Base-by-base conservation (phyloP, 2,113 vertebrate genomes). In the Blennius ocellaris region DNA sequence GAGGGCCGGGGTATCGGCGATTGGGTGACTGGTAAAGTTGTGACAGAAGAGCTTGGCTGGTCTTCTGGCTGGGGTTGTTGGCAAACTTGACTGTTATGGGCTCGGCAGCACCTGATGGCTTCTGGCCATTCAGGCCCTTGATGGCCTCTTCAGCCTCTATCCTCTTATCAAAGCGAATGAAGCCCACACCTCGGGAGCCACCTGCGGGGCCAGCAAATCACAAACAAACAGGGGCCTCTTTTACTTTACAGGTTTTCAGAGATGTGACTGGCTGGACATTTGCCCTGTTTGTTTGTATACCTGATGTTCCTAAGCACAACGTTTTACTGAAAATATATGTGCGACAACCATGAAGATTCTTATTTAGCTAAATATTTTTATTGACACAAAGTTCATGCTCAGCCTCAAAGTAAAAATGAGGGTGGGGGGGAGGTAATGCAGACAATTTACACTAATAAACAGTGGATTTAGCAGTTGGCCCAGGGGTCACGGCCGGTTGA, bases 21-120 rank as follows among this genome's bases (percentile, higher is more conserved):
- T 97, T 99, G 81, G 98, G 98, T 74, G 98, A 99, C 93, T 99
- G 98, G 94, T 99, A 99, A 74, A 99, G 96, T 91, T 99, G 98
- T 69, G 98, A 99, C 77, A 99, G 96, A 75, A 99, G 95, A 50
- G 98, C 98, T 95, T 99, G 98, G 95, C 97, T 99, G 93, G 97
- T 99, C 94, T 99, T 99, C 96, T 99, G 98, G 93, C 98, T 99
- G 86, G 98, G 98, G 91, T 99, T 99, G 95, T 99, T 99, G 94
- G 98, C 98, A 88, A 99, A 99, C 94, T 99, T 99, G 93, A 99
- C 98, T 69, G 98, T 99, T 93, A 99, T 99, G 82, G 98, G 97
- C 94, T 99, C 98, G 4, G 97, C 97, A 65, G 97, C 97, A 89
- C 97, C 97, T 10, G 97, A 97, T 87, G 98, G 98, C 93, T 99